Conservation (phyloP, 2,888 invertebrate genomes). For the Sarcophaga variegata region DNA sequence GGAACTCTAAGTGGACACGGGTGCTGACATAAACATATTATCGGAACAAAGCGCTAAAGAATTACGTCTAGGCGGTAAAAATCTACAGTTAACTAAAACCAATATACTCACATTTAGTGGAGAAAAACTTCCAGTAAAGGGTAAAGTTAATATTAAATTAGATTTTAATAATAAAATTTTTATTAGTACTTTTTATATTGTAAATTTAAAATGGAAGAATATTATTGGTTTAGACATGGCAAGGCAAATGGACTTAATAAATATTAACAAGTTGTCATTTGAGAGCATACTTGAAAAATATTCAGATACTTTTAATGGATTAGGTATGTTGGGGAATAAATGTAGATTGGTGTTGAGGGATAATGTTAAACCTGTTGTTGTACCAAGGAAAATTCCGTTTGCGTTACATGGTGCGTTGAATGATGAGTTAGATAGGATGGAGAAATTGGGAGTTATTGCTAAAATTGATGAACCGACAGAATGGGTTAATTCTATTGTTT, state of each 20-base stretch:
- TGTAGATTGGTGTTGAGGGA: conserved; percentile 41
- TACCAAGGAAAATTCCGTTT: conserved; percentile 55
- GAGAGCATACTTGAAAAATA: conserved; percentile 41
- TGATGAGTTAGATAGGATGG: conserved; percentile 52
- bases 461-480: conserved; percentile 15
- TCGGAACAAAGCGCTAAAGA: not conserved
- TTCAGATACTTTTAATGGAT: conserved; percentile 49
- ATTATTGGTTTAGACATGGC: not conserved
- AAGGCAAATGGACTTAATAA: conserved; percentile 35
- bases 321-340: conserved; percentile 48
- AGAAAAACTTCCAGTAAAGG: conserved; percentile 43
- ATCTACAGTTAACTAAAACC: not conserved
- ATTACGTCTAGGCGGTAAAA: conserved; percentile 32
- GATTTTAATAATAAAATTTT: conserved; percentile 18
- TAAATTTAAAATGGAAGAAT: conserved; percentile 36
- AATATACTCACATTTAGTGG: conserved; percentile 45
- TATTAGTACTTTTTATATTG: conserved; percentile 37
- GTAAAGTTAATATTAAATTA: conserved; percentile 24
- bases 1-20: not conserved
- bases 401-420: conserved; percentile 40
- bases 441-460: conserved; percentile 24
- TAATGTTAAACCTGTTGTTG: conserved; percentile 29
- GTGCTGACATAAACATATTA: not conserved
- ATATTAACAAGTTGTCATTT: conserved; percentile 32
- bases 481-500: conserved; percentile 57